A percentile compares a stretch with the other conserved stretches of the same genome.
phyloP scores from a whole-genome alignment of 2,113 vertebrate species.

The Colaptes auratus region DNA sequence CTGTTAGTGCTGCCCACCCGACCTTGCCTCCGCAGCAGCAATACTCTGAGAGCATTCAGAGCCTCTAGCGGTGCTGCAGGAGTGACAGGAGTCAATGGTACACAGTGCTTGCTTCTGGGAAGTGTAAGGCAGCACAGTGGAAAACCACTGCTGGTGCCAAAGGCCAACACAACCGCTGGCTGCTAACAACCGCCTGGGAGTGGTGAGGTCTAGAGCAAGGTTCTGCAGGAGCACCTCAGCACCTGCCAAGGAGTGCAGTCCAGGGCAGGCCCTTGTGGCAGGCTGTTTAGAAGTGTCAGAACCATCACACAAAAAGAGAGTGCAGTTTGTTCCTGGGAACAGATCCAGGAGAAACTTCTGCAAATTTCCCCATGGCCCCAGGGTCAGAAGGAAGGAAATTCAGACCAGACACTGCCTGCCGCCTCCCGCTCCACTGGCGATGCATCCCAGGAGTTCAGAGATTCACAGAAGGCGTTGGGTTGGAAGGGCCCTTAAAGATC shows the following conservation, averaged over 20 bases:
- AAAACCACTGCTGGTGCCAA: neutral
- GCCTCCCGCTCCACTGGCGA: neutral
- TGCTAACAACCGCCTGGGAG: neutral
- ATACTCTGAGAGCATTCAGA: neutral
- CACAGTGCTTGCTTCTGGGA: neutral
- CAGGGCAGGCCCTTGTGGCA: neutral
- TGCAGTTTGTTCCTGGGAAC: neutral
- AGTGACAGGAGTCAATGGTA: neutral
- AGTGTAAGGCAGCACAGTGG: neutral
- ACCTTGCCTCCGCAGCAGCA: neutral
- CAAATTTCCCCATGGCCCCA: neutral
- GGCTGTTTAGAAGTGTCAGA: neutral
- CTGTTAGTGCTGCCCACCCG: neutral
- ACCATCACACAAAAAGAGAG: neutral
- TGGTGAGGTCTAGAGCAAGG: neutral
- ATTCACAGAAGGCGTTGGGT: too few relatives aligned
- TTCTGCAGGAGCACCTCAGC: neutral
- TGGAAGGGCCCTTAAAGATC: too few relatives aligned
- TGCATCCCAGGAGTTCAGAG: neutral
- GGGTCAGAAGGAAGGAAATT: neutral
- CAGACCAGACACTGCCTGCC: neutral
- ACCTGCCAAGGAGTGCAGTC: neutral
- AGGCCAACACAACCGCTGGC: neutral
- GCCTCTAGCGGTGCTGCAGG: neutral
- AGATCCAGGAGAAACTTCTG: neutral